Base-by-base conservation (phyloP, 2,888 invertebrate genomes). In the Dicyrtomina minuta region DNA sequence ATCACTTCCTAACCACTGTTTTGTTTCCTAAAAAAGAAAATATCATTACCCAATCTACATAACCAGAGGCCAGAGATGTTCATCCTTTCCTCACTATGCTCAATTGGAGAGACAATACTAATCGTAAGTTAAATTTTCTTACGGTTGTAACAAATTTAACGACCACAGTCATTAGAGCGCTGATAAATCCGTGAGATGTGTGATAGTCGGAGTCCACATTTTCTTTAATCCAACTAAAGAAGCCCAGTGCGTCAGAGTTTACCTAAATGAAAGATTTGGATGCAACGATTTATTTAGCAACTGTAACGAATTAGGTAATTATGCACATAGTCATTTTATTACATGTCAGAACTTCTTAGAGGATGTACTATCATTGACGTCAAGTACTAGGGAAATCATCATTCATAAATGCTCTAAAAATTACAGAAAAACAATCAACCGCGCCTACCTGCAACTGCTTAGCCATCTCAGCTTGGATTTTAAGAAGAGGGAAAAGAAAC, bases 151-250 rank as follows among this genome's bases (percentile, higher is more conserved):
- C 73, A 53, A 71, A 77, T 67, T 73, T 89, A 79, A 92, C 86
- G 80, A 90, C 83, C 73, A 90, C 90, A 41, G 90, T 90, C 83
- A 91, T 88, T 4, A 93, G 87, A 73, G 93, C 90, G 78, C 91
- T 91, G 80, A 96, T 91, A 84, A 96, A 96, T 66, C 92, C 92
- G 39, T 90, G 88, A 84, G 92, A 90, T 76, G 87, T 88, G 80
- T 93, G 92, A 83, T 92, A 90, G 68, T 88, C 86, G 43, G 88
- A 85, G 82, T 93, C 92, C 78, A 95, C 88, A 82, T 92, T 92
- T 74, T 90, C 89, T 84, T 93, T 94, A 82, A 96, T 92, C 95
- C 96, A 96, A 83, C 93, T 92, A 84, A 91, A 95, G 79, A 96
- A 90, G 79, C 88, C 87, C 74, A 87, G 87, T 68, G 96, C 93